Base-by-base conservation (phyloP, 2,113 vertebrate genomes). In the Sorex araneus region DNA sequence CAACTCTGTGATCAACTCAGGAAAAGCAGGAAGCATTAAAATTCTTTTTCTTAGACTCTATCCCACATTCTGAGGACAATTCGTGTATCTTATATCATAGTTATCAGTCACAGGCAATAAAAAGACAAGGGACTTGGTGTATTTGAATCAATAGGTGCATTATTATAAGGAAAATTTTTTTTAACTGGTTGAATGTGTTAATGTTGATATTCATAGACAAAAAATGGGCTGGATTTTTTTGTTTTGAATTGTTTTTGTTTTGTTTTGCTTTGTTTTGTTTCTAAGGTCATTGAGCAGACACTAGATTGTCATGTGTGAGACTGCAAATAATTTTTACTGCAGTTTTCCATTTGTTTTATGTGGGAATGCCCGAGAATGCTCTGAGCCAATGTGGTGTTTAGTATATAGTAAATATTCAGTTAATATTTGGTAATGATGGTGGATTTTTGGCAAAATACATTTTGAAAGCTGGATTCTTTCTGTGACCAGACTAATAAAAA, bases 1-100 rank as follows among this genome's bases (percentile, higher is more conserved):
- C n/a, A 94, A 83, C 57, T 94, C 25, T 75, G 90, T 85, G 36
- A 86, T 90, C 45, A 96, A 27, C 30, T 28, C 36, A 78, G 57
- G 28, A 92, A 92, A 76, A 95, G 0, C 11, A 60, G 10, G 0
- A 86, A 91, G 71, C 3, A 13, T 89, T 73, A 94, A 92, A 89
- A 36, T 28, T 3, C 1, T 28, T 0, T 21, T 4, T 12, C 8
- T 73, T 50, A 43, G 30, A 76, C 43, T 23, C 28, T 34, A 67
- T 66, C 90, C 91, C 32, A 45, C 12, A 3, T 30, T 47, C 12
- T 60, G 34, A 80, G 13, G 10, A 8, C 45, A 34, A 1, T 93
- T 73, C 40, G 1, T 92, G 63, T 84, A 34, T 21, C 84, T 83
- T 94, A 19, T 23, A 43, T 66, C 67, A 43, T 45, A 89, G 6